Evolutionary conservation across 2,113 vertebrate species (phyloP).

Genomic region (Amblyornis subalaris): DNA sequence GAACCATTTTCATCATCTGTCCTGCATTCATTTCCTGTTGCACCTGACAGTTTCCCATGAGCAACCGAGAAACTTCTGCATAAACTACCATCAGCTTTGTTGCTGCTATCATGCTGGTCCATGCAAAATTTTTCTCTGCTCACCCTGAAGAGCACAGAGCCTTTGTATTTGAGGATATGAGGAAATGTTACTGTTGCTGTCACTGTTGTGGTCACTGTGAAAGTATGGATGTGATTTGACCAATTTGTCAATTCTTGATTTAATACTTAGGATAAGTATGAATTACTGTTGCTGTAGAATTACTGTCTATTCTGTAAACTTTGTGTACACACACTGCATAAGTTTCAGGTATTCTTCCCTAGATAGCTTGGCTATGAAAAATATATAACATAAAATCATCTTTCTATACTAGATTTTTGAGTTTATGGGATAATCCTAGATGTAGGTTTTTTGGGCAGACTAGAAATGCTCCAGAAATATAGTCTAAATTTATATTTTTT

Average conservation of each 20-base stretch:
- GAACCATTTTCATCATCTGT: not conserved
- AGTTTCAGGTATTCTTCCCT: not conserved
- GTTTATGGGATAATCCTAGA: not conserved
- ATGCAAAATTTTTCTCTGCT: not conserved
- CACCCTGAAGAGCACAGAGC: not conserved
- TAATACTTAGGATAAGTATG: not conserved
- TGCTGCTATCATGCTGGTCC: conserved; percentile 15
- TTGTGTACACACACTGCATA: not conserved
- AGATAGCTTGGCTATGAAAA: not conserved
- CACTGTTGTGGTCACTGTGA: not conserved
- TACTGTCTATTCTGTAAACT: not conserved
- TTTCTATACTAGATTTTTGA: not conserved
- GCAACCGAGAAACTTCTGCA: not conserved
- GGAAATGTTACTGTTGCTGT: conserved; percentile 10
- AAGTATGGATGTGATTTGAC: not conserved
- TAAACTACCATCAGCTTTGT: not conserved
- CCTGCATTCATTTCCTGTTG: not conserved
- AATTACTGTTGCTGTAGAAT: not conserved
- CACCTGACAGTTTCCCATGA: conserved; percentile 20
- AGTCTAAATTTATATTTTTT: not conserved
- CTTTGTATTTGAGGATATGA: not conserved
- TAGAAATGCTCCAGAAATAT: not conserved
- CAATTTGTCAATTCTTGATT: not conserved
- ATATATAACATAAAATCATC: not conserved
- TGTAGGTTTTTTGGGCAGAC: not conserved